phyloP scores from a whole-genome alignment of 2,113 vertebrate species.

The Ailuropoda melanoleuca region DNA sequence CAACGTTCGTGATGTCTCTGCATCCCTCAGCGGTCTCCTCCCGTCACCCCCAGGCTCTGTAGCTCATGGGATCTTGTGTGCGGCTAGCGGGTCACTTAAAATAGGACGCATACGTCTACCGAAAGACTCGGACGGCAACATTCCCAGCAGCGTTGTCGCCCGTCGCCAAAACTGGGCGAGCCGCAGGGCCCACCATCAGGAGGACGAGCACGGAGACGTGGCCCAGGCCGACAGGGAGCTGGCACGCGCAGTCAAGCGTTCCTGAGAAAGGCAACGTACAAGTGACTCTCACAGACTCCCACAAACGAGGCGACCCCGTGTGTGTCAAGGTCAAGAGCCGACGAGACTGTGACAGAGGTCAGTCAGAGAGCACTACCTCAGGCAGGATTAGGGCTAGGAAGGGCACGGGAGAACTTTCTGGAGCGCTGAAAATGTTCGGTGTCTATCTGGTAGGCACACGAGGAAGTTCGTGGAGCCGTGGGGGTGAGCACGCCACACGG shows the following conservation, averaged over 20 bases:
- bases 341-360: not conserved
- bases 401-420: not conserved
- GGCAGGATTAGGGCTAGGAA: not conserved
- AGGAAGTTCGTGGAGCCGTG: not conserved
- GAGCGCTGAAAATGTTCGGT: not conserved
- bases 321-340: not conserved
- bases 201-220: not conserved
- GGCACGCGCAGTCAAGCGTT: not conserved
- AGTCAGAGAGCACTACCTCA: not conserved
- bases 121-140: no score
- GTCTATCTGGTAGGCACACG: not conserved
- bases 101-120: not conserved
- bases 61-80: not conserved
- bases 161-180: no score
- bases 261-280: not conserved
- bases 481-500: not conserved
- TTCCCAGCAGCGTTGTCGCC: not conserved
- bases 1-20: not conserved
- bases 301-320: not conserved
- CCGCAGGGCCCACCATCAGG: not conserved
- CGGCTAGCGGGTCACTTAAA: not conserved
- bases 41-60: not conserved
- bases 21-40: not conserved
- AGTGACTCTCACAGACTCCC: not conserved
- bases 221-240: no score